phyloP scores from a whole-genome alignment of 2,888 invertebrate genomes.

The Polydrusus pterygomalis region DNA sequence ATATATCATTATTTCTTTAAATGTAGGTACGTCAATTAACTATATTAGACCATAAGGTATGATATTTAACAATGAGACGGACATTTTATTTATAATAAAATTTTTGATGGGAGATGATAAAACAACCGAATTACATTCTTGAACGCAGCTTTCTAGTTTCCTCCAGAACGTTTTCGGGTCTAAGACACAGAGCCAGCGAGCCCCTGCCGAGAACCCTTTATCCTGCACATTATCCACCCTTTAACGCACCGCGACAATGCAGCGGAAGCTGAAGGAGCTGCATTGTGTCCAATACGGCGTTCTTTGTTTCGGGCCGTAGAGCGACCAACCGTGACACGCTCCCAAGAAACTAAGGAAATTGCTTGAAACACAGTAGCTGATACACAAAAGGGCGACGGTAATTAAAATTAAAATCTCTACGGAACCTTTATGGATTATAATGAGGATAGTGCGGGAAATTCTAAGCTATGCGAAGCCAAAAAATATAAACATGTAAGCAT shows the following conservation, averaged over 20 bases:
- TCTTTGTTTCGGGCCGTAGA: conserved; percentile 55
- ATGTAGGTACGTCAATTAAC: no score
- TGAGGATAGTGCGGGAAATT: not conserved
- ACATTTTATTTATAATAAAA: no score
- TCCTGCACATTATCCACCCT: conserved; percentile 71
- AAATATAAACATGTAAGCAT: no score
- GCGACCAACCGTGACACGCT: conserved; percentile 67
- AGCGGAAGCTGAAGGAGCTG: conserved; percentile 71
- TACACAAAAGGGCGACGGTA: conserved; percentile 67
- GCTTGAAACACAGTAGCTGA: conserved; percentile 68
- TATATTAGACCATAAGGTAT: no score
- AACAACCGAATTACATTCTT: not conserved
- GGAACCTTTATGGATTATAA: conserved; percentile 47
- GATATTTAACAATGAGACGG: no score
- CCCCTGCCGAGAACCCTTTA: conserved; percentile 52
- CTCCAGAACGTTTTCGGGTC: conserved; percentile 22
- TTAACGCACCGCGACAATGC: conserved; percentile 73
- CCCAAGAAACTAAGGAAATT: conserved; percentile 70
- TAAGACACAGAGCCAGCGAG: conserved; percentile 38
- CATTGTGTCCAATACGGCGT: conserved; percentile 70
- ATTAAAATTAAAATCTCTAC: conserved; percentile 70
- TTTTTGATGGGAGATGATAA: no score
- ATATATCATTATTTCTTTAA: no score
- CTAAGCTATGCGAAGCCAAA: no score
- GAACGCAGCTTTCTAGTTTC: conserved; percentile 16